These are phyloP conservation scores for Chrysocyon brachyurus DNA, from an alignment of 2,797 vertebrate species.

Conservation along the genomic window DNA sequence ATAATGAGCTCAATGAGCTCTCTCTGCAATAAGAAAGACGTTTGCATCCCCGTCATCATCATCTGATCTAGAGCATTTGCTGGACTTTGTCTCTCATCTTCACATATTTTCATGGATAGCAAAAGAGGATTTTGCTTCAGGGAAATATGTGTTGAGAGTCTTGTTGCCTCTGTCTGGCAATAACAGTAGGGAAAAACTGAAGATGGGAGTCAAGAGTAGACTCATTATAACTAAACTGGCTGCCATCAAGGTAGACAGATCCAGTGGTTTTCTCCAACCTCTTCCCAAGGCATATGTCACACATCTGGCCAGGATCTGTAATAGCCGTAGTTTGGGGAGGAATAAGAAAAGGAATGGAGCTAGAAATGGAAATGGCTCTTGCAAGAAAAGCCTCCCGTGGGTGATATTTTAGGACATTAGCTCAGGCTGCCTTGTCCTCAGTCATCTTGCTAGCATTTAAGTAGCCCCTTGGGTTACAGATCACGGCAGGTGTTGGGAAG, in stretches of 20 bases:
- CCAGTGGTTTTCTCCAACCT: not conserved
- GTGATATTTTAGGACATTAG: slow-evolving; percentile 92
- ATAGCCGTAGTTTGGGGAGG: slow-evolving; percentile 29
- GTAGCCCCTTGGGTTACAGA: slow-evolving; percentile 91
- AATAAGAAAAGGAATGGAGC: slow-evolving; percentile 50
- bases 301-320: not conserved
- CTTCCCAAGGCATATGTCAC: not conserved
- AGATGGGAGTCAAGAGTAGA: not conserved
- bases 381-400: slow-evolving; percentile 46
- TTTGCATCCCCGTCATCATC: not conserved
- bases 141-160: not conserved
- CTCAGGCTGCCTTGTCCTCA: slow-evolving; percentile 90
- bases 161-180: not conserved
- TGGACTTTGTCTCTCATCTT: not conserved
- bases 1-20: not conserved
- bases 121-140: not conserved
- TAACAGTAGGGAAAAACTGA: not conserved
- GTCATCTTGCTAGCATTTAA: slow-evolving; percentile 89
- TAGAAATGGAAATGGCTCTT: slow-evolving; percentile 57
- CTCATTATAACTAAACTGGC: not conserved
- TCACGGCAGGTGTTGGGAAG: slow-evolving; percentile 92
- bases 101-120: not conserved
- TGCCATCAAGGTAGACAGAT: not conserved
- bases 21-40: not conserved
- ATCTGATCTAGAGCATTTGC: not conserved